phyloP scores from a whole-genome alignment of 2,888 invertebrate species.

The Apotomis turbidana region DNA sequence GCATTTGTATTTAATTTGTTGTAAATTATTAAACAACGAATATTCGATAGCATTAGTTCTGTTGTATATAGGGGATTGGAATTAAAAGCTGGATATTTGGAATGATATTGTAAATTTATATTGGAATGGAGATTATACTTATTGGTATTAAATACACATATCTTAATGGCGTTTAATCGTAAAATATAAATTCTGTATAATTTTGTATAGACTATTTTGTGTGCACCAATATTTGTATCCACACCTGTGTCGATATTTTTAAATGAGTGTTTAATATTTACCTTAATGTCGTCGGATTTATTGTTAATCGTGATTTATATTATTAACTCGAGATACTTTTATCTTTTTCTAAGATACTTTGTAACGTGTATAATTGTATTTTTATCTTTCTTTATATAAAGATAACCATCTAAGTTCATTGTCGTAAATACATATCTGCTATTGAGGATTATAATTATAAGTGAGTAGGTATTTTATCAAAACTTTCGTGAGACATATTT shows the following conservation, averaged over 20 bases:
- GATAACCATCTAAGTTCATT: too few species aligned
- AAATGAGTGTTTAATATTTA: conserved; percentile 33
- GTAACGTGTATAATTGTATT: too few species aligned
- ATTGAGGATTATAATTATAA: too few species aligned
- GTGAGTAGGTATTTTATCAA: too few species aligned
- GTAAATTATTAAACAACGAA: conserved; percentile 43
- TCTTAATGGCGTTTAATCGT: conserved; percentile 19
- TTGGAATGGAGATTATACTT: not conserved
- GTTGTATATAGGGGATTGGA: conserved; percentile 17
- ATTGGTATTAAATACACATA: conserved; percentile 31
- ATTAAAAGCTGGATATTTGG: conserved; percentile 21
- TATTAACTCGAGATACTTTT: conserved; percentile 35
- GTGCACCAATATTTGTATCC: conserved; percentile 46
- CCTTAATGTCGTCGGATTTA: conserved; percentile 49
- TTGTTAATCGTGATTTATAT: conserved; percentile 37
- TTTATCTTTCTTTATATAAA: too few species aligned
- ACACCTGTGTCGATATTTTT: conserved; percentile 37
- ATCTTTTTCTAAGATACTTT: not conserved
- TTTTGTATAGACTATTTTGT: conserved; percentile 48
- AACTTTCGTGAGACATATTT: too few species aligned
- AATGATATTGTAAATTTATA: conserved; percentile 9
- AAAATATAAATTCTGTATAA: conserved; percentile 37
- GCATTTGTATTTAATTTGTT: conserved; percentile 28
- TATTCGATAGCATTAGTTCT: conserved; percentile 40
- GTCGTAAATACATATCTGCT: too few species aligned